Conservation (phyloP, 2,113 vertebrate genomes). For the Pantherophis guttatus region DNA sequence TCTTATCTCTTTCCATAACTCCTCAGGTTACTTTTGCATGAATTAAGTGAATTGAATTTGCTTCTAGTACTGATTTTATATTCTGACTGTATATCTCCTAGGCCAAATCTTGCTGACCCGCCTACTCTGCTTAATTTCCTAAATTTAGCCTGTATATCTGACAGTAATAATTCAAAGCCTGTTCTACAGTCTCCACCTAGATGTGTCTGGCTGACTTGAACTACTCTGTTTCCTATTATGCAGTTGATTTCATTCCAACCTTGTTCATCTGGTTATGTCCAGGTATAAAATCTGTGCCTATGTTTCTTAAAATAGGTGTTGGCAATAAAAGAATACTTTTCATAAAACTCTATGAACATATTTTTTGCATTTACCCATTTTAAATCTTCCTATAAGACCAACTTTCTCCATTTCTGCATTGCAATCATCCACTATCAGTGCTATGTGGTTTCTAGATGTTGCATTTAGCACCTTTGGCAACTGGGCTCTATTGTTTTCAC, state of each 20-base stretch:
- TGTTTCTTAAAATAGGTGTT: not conserved
- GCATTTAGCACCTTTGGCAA: not conserved
- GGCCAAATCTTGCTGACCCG: not conserved
- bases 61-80: not conserved
- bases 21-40: not conserved
- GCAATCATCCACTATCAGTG: not conserved
- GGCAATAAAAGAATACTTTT: not conserved
- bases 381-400: not conserved
- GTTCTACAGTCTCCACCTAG: not conserved
- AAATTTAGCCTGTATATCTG: not conserved
- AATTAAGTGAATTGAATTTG: not conserved
- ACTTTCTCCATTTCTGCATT: not conserved
- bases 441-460: not conserved
- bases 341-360: not conserved
- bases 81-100: not conserved
- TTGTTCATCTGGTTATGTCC: not conserved
- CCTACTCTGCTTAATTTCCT: not conserved
- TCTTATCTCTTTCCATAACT: not conserved
- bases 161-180: not conserved
- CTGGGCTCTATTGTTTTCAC: not conserved
- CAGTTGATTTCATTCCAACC: not conserved
- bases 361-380: not conserved
- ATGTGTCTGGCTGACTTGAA: not conserved
- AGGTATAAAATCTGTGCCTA: not conserved
- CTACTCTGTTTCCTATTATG: not conserved